Percentiles rank a stretch among this genome's conserved stretches.
phyloP scores from a whole-genome alignment of 2,113 vertebrate species.

The Acinonyx jubatus region DNA sequence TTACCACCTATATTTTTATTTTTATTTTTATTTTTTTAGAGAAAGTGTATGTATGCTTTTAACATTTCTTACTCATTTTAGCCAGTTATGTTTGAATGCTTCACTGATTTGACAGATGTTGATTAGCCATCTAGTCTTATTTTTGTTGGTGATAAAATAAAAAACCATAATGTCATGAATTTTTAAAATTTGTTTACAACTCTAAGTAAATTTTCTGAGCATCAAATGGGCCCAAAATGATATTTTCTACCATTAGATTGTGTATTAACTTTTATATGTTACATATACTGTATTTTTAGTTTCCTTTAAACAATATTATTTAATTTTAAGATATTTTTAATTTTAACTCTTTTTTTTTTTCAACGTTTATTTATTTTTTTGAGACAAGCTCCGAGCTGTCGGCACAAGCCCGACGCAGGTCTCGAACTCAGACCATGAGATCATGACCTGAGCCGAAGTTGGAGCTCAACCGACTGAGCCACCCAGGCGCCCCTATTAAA shows the following conservation, averaged over 20 bases:
- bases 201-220: conserved; percentile 34
- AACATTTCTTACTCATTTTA: neutral
- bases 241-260: conserved; percentile 15
- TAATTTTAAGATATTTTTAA: neutral
- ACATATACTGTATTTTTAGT: neutral
- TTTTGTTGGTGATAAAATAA: neutral
- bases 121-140: neutral
- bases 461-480: too few species aligned
- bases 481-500: neutral
- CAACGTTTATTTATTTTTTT: too few species aligned
- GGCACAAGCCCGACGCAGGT: too few species aligned
- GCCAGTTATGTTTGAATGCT: neutral
- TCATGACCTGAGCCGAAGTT: too few species aligned
- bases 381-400: too few species aligned
- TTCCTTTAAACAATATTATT: conserved; percentile 10
- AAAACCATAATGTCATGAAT: neutral
- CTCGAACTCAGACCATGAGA: too few species aligned
- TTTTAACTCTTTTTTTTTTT: neutral
- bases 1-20: neutral
- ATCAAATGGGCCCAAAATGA: neutral
- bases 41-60: neutral
- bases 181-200: conserved; percentile 8
- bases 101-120: neutral
- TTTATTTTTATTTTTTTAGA: neutral
- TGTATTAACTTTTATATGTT: neutral